Base-by-base conservation (phyloP, 2,113 vertebrate genomes). In the Oreotragus oreotragus region DNA sequence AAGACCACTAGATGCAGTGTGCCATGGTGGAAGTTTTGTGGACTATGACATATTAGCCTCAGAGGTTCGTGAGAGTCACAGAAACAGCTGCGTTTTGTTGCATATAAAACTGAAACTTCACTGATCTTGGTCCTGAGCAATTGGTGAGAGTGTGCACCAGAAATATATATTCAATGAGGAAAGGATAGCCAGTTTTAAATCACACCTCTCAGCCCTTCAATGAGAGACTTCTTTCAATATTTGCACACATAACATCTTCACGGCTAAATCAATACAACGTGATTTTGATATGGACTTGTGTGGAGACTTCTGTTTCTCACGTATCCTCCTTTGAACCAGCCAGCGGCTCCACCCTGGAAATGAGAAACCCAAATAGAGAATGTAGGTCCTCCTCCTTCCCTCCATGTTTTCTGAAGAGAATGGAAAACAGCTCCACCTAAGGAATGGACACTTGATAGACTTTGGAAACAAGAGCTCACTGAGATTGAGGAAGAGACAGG, bases 371-470 rank as follows among this genome's bases (percentile, higher is more conserved):
- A 97, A 96, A 49, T 28, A 95, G 73, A 94, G 53, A 93, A 79
- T 7, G 23, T 43, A 64, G 47, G n/a, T 77, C 84, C 77, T 96
- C 73, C 64, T 96, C 45, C n/a, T 66, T 49, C 55, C 49, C 25
- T 92, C 66, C 66, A 51, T 81, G 92, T 97, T 97, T 97, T 96
- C 83, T 76, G 36, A 95, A 90, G 90, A 94, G 95, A 97, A 97
- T 70, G 95, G 96, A 98, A 94, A 97, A 97, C 96, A 97, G 93
- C 77, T 91, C 96, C 96, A 97, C 94, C 94, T 97, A 92, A 97
- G 95, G 88, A 98, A 97, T 96, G 84, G 85, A 97, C 96, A 90
- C 94, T 88, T 92, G 25, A 93, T 96, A 87, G 86, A 36, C 81
- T 76, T 92, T 76, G 25, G 90, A 97, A 97, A 96, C 49, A 96